Conservation (phyloP, 1,140 invertebrate genomes). For the Aphaenogaster ashmeadi region DNA sequence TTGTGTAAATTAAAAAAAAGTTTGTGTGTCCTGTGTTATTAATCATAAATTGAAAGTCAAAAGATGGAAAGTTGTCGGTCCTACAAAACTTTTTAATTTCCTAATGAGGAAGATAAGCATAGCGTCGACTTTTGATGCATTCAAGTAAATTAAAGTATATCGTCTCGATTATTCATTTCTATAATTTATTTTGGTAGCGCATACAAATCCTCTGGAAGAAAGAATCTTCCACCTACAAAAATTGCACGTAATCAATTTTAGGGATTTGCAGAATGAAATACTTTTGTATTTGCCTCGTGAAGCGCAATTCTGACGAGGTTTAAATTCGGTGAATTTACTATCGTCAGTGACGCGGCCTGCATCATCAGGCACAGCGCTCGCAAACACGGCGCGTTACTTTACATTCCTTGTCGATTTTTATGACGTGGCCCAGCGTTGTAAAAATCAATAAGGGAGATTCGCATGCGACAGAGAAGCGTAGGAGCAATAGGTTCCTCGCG, state of each 20-base stretch:
- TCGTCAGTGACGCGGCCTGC: constrained; percentile 52
- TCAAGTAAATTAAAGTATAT: not conserved
- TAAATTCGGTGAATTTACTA: constrained; percentile 70
- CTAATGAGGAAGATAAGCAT: not conserved
- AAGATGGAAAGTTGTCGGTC: not conserved
- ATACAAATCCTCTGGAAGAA: not conserved
- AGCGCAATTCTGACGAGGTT: constrained; percentile 46
- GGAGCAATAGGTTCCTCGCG: constrained; percentile 25
- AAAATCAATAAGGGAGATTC: constrained; percentile 74
- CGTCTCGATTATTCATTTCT: not conserved
- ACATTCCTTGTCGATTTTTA: constrained; percentile 74
- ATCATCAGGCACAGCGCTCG: constrained; percentile 23
- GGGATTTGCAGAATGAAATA: not conserved
- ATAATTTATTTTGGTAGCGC: not conserved
- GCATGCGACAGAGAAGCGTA: constrained; percentile 41
- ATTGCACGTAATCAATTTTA: not conserved
- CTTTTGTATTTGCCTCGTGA: constrained; percentile 50
- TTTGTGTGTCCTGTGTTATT: too few species aligned
- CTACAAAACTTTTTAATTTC: not conserved
- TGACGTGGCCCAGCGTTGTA: constrained; percentile 65
- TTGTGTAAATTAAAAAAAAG: too few species aligned
- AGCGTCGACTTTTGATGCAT: not conserved
- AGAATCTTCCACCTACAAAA: not conserved
- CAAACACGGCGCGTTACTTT: constrained; percentile 63
- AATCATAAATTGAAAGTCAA: not conserved